Conservation (phyloP, 2,888 invertebrate species). For the Synanthedon andrenaeformis region DNA sequence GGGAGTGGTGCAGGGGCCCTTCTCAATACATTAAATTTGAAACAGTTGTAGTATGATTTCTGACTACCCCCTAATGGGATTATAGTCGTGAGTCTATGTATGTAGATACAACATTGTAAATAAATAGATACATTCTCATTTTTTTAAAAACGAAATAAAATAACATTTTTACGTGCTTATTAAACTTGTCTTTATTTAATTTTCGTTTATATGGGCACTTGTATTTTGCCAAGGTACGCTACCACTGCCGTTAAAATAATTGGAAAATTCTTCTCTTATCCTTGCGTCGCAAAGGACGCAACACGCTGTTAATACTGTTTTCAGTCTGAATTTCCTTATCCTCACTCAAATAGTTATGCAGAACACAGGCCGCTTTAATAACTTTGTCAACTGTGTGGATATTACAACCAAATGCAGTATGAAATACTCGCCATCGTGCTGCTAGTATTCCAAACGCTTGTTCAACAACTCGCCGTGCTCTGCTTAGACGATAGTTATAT, state of each 20-base stretch:
- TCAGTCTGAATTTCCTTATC: too few species aligned
- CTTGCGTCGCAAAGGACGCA: too few species aligned
- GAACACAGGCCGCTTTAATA: too few species aligned
- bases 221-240: constrained; percentile 7
- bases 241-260: constrained; percentile 4
- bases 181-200: background rate
- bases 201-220: constrained; percentile 6
- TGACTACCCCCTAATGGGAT: constrained; percentile 2
- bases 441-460: too few species aligned
- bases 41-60: background rate
- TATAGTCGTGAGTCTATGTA: constrained; percentile 4
- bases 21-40: background rate
- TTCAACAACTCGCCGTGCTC: too few species aligned
- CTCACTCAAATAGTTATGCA: too few species aligned
- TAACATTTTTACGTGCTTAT: background rate
- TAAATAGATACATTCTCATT: background rate
- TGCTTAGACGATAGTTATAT: too few species aligned
- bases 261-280: constrained; percentile 5
- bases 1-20: too few species aligned
- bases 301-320: too few species aligned
- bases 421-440: too few species aligned
- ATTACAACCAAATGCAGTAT: too few species aligned
- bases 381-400: too few species aligned
- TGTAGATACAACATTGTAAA: constrained; percentile 3
- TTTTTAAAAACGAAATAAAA: background rate